Conservation (phyloP, 2,797 vertebrate genomes). For the Muraenolepis orangiensis region DNA sequence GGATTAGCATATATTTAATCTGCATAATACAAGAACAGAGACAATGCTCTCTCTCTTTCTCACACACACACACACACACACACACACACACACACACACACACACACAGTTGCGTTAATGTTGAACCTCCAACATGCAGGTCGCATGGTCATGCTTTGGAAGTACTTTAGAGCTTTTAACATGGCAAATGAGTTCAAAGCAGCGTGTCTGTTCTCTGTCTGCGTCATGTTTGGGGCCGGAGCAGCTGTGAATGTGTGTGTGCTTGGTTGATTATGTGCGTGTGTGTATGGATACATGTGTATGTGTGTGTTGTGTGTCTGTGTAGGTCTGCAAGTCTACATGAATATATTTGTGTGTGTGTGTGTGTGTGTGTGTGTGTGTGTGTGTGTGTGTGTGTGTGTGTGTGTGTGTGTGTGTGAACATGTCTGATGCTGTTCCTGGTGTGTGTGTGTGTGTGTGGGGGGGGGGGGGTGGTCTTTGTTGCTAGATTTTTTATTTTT, state of each 20-base stretch:
- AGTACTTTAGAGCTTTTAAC: constrained; percentile 40
- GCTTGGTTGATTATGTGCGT: too few species aligned
- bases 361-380: too few species aligned
- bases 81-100: constrained; percentile 7
- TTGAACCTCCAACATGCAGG: constrained; percentile 26
- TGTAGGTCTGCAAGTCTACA: not conserved
- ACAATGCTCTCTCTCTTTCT: constrained; percentile 7
- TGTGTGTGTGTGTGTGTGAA: too few species aligned
- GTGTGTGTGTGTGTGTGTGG: too few species aligned
- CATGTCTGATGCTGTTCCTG: too few species aligned
- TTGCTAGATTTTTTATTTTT: not conserved
- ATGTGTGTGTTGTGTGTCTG: too few species aligned
- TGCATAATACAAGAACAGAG: constrained; percentile 28
- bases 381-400: too few species aligned
- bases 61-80: not conserved
- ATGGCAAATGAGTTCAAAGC: constrained; percentile 28
- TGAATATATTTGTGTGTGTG: too few species aligned
- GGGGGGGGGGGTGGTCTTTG: too few species aligned
- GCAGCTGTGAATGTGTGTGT: constrained; percentile 2
- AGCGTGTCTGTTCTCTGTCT: constrained; percentile 28
- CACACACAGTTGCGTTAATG: constrained; percentile 19
- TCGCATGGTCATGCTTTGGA: constrained; percentile 33
- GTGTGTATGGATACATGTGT: too few species aligned
- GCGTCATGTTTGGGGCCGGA: not conserved
- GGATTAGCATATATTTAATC: constrained; percentile 26